These are phyloP conservation scores for Sibirionetta formosa DNA, from an alignment of 2,797 vertebrate species.

Conservation along the genomic window DNA sequence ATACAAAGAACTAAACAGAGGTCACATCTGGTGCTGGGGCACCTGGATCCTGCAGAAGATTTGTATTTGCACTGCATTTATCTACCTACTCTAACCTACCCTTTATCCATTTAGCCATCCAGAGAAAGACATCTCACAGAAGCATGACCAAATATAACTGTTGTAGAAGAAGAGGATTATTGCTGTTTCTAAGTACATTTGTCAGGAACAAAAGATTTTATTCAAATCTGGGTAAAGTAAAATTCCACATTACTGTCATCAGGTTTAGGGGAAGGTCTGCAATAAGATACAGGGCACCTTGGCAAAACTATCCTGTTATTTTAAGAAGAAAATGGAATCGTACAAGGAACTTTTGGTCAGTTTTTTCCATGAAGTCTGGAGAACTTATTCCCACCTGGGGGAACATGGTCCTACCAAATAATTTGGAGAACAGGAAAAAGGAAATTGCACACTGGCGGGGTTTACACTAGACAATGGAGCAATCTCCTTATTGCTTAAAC, in stretches of 20 bases:
- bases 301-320: not conserved
- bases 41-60: not conserved
- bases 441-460: constrained; percentile 80
- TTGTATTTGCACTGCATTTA: not conserved
- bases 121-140: not conserved
- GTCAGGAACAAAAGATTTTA: not conserved
- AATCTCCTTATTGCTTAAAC: constrained; percentile 80
- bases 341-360: not conserved
- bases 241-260: not conserved
- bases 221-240: not conserved
- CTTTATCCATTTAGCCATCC: not conserved
- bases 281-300: not conserved
- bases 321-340: not conserved
- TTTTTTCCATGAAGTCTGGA: constrained; percentile 56
- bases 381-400: constrained; percentile 69
- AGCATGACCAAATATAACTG: not conserved
- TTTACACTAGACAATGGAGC: constrained; percentile 68
- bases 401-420: constrained; percentile 72
- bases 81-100: not conserved
- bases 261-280: not conserved
- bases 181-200: not conserved
- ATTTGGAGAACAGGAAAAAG: constrained; percentile 83
- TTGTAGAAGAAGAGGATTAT: not conserved
- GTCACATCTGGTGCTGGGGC: not conserved
- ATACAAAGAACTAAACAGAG: not conserved